Evolutionary conservation across 1,140 invertebrate species (phyloP), one percentile per base, ranked within the genome.

Genomic region (Aphis craccivora): DNA sequence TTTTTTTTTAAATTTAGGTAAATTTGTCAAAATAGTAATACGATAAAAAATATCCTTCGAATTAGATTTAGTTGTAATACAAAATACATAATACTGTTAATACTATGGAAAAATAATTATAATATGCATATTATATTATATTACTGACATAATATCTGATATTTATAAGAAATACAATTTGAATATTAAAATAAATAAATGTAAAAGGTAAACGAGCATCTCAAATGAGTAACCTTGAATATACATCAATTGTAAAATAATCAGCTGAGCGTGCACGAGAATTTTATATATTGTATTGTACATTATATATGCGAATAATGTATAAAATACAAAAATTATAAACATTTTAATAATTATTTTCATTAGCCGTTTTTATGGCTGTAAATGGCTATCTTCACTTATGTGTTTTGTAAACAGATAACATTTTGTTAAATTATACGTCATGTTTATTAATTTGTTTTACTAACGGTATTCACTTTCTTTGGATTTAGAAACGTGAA

Each of bases 181-280:
- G 14, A 76, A 76, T 76, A 76, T n/a, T 76, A 76, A 76, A 35
- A 76, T 76, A 76, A n/a, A 20, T 76, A 76, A 84, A 40, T 40
- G 83, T 84, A 84, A 40, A 84, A 84, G 83, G 83, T 43, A 40
- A 84, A 30, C 83, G 40, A 86, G 84, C 43, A 86, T 86, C 43
- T 25, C 45, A 30, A n/a, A 86, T 45, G 43, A 86, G 14, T 18
- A 45, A 86, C 84, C 84, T 86, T 86, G 84, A 86, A 86, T 45
- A 43, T 45, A 11, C 25, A 1, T 45, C 84, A 40, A 45, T 45
- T 86, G 11, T 45, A 45, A 43, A 45, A 43, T 6, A 9, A 84
- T 84, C 37, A 84, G 23, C 8, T 25, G 8, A 25, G 22, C 0
- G 25, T 14, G 37, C 22, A n/a, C 14, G 11, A 67, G 60, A 30